Evolutionary conservation across 1,140 invertebrate genomes (phyloP).

Genomic region (Semibalanus balanoides): DNA sequence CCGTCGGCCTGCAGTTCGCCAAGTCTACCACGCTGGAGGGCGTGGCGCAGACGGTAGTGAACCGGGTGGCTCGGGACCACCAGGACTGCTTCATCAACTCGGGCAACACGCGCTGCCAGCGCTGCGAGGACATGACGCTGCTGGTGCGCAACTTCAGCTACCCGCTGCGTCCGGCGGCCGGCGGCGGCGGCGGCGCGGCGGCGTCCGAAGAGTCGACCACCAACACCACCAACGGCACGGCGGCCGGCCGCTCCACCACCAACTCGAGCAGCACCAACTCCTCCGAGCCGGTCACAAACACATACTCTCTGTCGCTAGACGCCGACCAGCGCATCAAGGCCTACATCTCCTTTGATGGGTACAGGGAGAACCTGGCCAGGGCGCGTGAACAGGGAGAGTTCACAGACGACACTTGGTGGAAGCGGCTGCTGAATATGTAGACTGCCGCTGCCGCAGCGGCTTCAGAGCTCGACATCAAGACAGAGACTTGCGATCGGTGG

Average conservation of each 20-base stretch:
- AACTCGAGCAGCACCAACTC: neutral
- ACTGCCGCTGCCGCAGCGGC: too few relatives aligned
- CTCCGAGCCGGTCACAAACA: neutral
- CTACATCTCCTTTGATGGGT: conserved; percentile 73
- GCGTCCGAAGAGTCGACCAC: neutral
- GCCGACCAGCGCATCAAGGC: conserved; percentile 50
- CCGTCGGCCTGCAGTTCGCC: conserved; percentile 46
- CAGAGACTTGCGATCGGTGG: too few relatives aligned
- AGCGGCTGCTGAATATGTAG: neutral
- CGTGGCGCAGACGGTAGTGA: conserved; percentile 72
- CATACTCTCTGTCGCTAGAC: conserved; percentile 29
- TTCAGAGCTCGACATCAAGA: too few relatives aligned
- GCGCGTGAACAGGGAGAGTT: neutral
- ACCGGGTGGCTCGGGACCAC: conserved; percentile 68
- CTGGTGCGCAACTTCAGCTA: conserved; percentile 77
- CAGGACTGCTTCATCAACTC: conserved; percentile 53
- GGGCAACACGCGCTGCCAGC: conserved; percentile 28
- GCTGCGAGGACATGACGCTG: conserved; percentile 65
- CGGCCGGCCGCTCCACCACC: neutral
- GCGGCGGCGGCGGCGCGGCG: neutral
- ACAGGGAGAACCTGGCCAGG: conserved; percentile 25
- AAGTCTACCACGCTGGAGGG: conserved; percentile 61
- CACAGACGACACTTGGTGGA: conserved; percentile 1
- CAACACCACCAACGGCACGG: neutral
- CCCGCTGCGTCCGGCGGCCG: conserved; percentile 44